Base-by-base conservation (phyloP, 2,113 vertebrate species). In the Antechinus flavipes region DNA sequence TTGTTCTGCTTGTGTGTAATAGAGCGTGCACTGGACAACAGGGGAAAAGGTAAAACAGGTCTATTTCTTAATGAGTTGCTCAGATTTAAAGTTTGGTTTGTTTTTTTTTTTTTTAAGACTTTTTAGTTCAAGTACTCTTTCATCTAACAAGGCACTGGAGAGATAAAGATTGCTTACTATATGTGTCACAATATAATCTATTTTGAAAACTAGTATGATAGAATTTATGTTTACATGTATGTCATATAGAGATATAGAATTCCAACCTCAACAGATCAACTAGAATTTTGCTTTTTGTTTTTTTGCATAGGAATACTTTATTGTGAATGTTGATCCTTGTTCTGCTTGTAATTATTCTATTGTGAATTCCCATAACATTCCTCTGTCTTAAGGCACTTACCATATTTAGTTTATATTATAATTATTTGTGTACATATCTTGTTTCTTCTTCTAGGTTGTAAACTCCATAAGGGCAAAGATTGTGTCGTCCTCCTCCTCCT, bases 1-100 rank as follows among this genome's bases (percentile, higher is more conserved):
- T 99, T 19, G 99, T 99, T 90, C 98, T 99, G 54, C 97, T 99
- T 98, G 99, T 99, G 97, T 99, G 99, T 97, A 99, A 99, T 98
- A 98, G 99, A 97, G 99, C 99, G 0, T 99, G 99, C 95, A 99
- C 98, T 12, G 99, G 99, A 93, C 99, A 99, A 97, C 99, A 99
- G 96, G 99, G 99, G 95, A 99, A 98, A 98, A 99, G 99, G 99
- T 99, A 98, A 97, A 56, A 19, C 7, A 84, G 61, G 7, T 84
- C n/a, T 84, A 23, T 84, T 84, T 84, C 68, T 42, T 84, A 76
- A n/a, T 35, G 30, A n/a, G 14, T 19, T 76, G 14, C 22, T 35
- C 35, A 76, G 25, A 30, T 61, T 27, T 58, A 58, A 27, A 12
- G 49, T 49, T 49, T 49, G 49, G 6, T 49, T 27, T 27, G 6